Conservation (phyloP, 2,797 vertebrate species). For the Enteromius unitaeniatus region DNA sequence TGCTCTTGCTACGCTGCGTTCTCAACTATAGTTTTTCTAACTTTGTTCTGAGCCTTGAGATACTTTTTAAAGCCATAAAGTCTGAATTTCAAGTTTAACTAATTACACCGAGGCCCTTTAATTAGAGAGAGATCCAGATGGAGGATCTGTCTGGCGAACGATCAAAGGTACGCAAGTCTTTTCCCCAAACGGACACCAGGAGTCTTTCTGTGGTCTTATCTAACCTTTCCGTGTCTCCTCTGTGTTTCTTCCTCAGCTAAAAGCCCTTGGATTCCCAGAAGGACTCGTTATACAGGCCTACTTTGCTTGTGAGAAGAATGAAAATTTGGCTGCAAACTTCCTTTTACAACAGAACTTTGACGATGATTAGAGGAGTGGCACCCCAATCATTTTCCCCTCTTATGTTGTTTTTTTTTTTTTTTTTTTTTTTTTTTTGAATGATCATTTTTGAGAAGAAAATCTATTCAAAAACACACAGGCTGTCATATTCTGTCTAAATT, state of each 20-base stretch:
- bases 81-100: background rate
- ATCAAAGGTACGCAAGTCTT: background rate
- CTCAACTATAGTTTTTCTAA: background rate
- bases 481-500: conserved; percentile 77
- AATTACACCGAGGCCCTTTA: background rate
- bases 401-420: conserved; percentile 52
- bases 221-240: conserved; percentile 52
- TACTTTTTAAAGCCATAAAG: conserved; percentile 5
- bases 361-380: conserved; percentile 84
- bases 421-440: conserved; percentile 76
- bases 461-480: conserved; percentile 64
- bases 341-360: conserved; percentile 99
- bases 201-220: conserved; percentile 7
- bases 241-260: conserved; percentile 84
- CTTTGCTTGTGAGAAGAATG: conserved; percentile 99
- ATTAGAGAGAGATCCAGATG: conserved; percentile 3
- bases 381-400: conserved; percentile 65
- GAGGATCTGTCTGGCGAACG: conserved; percentile 13
- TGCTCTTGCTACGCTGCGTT: background rate
- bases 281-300: conserved; percentile 98
- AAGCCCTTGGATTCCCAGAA: conserved; percentile 97
- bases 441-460: conserved; percentile 69
- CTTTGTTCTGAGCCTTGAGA: background rate
- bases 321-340: conserved; percentile 98
- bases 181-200: conserved; percentile 10